Conservation (phyloP, 1,140 invertebrate species). For the Periplaneta americana region DNA sequence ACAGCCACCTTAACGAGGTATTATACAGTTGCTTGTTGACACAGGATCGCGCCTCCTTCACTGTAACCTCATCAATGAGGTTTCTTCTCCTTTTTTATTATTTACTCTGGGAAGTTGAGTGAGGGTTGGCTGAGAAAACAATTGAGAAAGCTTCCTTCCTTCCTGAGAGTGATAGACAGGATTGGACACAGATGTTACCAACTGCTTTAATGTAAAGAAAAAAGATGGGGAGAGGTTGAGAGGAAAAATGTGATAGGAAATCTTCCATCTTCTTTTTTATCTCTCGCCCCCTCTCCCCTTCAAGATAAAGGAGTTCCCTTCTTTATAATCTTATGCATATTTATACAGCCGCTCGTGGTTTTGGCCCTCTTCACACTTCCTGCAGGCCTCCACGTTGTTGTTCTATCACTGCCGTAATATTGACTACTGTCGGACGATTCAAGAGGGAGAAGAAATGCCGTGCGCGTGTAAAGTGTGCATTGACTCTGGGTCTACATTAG, state of each 20-base stretch:
- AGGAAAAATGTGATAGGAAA: background rate
- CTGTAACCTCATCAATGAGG: background rate
- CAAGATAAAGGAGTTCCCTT: background rate
- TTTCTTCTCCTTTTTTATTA: background rate
- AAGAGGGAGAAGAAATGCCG: too few species aligned
- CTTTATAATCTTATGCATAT: background rate
- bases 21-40: background rate
- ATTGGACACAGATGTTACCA: background rate
- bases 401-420: too few species aligned
- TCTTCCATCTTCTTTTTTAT: too few species aligned
- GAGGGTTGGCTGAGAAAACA: background rate
- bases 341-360: background rate
- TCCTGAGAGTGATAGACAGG: background rate
- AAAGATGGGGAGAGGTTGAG: too few species aligned
- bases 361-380: background rate
- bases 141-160: background rate
- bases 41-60: background rate
- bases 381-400: background rate
- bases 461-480: too few species aligned
- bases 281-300: background rate
- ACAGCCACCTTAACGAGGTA: background rate
- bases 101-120: background rate
- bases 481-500: too few species aligned
- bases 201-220: background rate
- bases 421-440: background rate